These are phyloP conservation scores for Arctopsyche grandis DNA, from an alignment of 1,140 invertebrate species.

Conservation along the genomic window DNA sequence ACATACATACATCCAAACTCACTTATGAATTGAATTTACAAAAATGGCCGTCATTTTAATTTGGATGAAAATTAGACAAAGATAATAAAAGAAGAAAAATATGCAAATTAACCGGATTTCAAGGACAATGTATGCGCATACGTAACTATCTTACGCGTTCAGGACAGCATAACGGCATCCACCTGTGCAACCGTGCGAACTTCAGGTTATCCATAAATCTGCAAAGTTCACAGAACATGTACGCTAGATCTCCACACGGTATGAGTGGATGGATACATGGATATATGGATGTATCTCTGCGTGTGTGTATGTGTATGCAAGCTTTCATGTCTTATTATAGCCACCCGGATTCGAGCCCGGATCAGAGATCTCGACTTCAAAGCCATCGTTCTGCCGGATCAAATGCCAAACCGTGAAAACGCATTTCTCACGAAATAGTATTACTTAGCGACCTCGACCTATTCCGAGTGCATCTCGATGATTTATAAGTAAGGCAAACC, in stretches of 20 bases:
- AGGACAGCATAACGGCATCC: conserved; percentile 24
- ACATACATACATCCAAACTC: no score
- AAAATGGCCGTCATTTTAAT: no score
- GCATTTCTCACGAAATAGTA: neutral
- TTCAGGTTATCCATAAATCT: conserved; percentile 29
- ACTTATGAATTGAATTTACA: no score
- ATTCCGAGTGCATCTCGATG: neutral
- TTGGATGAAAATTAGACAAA: no score
- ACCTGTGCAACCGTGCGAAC: neutral
- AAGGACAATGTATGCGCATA: neutral
- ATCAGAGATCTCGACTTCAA: neutral
- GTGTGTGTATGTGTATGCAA: no score
- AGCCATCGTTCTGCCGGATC: neutral
- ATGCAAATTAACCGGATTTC: neutral
- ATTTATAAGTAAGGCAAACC: neutral
- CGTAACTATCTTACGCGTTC: neutral
- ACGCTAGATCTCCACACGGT: neutral
- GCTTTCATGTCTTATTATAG: neutral
- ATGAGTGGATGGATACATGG: no score
- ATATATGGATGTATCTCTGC: no score
- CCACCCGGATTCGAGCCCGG: neutral
- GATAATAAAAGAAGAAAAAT: no score
- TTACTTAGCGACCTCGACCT: conserved; percentile 17
- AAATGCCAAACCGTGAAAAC: neutral
- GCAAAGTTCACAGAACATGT: conserved; percentile 9